phyloP scores from a whole-genome alignment of 2,888 invertebrate species.

The Drosophila robusta region DNA sequence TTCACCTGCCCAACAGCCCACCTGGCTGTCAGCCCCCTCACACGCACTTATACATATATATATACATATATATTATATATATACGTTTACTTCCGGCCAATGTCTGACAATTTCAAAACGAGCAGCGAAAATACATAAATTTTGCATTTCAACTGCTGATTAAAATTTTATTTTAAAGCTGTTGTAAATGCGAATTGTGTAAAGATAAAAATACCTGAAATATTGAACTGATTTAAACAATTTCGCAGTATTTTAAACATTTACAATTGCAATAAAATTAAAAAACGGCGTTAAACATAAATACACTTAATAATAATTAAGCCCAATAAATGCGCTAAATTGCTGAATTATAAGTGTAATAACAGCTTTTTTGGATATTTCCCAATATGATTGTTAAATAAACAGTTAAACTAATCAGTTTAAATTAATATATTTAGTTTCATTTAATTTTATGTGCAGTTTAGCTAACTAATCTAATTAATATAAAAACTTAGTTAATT shows the following conservation, averaged over 20 bases:
- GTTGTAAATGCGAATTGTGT: constrained; percentile 30
- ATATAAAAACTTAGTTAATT: too few species aligned
- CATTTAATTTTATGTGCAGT: too few species aligned
- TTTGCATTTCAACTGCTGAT: constrained; percentile 55
- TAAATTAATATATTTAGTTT: background rate
- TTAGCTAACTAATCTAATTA: too few species aligned
- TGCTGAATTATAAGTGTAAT: background rate
- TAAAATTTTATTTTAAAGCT: constrained; percentile 42
- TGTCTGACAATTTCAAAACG: constrained; percentile 44
- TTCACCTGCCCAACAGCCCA: constrained; percentile 29
- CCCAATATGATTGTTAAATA: background rate
- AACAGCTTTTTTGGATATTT: background rate
- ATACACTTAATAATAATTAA: background rate
- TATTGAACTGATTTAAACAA: constrained; percentile 20
- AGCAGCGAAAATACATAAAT: constrained; percentile 47
- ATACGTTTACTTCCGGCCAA: constrained; percentile 29
- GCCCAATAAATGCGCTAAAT: background rate
- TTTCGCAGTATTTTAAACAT: background rate
- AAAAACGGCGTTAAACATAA: background rate
- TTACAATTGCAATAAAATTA: background rate
- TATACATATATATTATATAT: background rate
- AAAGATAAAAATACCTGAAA: constrained; percentile 3
- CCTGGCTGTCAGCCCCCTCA: constrained; percentile 4
- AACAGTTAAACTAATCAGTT: background rate
- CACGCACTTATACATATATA: background rate